phyloP scores from a whole-genome alignment of 2,888 invertebrate genomes.

The Yponomeuta sedellus region DNA sequence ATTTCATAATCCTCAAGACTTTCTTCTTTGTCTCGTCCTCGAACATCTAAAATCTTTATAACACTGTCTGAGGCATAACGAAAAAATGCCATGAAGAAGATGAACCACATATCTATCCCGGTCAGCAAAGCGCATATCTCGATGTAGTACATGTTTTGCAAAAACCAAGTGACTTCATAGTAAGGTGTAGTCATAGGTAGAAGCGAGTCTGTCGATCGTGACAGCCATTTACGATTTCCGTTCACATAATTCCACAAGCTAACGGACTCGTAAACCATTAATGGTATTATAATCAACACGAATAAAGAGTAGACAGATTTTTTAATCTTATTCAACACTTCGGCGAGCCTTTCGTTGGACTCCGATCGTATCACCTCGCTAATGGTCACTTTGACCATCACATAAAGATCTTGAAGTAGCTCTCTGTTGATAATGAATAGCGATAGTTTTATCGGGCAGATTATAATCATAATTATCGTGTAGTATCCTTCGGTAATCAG shows the following conservation, averaged over 20 bases:
- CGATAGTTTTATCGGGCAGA: constrained; percentile 36
- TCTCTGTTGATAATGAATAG: constrained; percentile 34
- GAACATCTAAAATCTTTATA: constrained; percentile 31
- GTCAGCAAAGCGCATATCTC: constrained; percentile 35
- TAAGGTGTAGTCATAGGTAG: constrained; percentile 52
- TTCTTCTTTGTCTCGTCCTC: constrained; percentile 25
- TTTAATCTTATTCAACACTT: constrained; percentile 30
- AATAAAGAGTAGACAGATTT: constrained; percentile 31
- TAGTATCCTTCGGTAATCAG: constrained; percentile 43
- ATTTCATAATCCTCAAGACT: constrained; percentile 29
- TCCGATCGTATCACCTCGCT: constrained; percentile 32
- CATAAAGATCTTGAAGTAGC: constrained; percentile 37
- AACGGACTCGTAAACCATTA: constrained; percentile 32
- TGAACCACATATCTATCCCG: constrained; percentile 48
- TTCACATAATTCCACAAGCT: constrained; percentile 41
- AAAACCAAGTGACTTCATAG: constrained; percentile 42
- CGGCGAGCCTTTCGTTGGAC: constrained; percentile 24
- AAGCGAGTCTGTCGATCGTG: constrained; percentile 42
- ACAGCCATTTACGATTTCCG: constrained; percentile 40
- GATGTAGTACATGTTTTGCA: constrained; percentile 42
- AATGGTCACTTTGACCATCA: constrained; percentile 38
- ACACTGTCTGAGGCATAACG: constrained; percentile 39
- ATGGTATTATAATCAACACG: constrained; percentile 31
- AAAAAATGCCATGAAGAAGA: constrained; percentile 39
- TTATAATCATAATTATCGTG: constrained; percentile 36